phyloP scores from a whole-genome alignment of 2,888 invertebrate genomes.

The Cyclophora punctaria region DNA sequence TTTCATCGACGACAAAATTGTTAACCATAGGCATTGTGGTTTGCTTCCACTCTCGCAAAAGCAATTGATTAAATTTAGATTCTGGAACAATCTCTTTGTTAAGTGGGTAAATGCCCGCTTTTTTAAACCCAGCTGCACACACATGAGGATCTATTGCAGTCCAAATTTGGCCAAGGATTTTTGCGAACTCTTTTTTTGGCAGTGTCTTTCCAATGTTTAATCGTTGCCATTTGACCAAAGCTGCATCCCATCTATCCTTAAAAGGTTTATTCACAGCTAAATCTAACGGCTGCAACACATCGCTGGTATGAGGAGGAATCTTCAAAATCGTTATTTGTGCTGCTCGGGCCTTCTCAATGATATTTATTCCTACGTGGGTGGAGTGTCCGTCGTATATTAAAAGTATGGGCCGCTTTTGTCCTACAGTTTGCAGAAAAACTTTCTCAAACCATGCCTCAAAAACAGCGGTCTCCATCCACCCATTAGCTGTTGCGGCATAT shows the following conservation, averaged over 20 bases:
- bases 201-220: slow-evolving; percentile 17
- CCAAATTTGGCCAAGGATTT: slow-evolving; percentile 20
- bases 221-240: slow-evolving; percentile 23
- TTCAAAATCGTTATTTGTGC: slow-evolving; percentile 12
- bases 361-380: slow-evolving; percentile 13
- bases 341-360: slow-evolving; percentile 7
- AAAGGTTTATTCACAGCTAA: slow-evolving; percentile 24
- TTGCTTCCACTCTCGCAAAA: too few relatives aligned
- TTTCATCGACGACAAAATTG: too few relatives aligned
- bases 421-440: too few relatives aligned
- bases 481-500: slow-evolving; percentile 15
- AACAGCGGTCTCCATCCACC: slow-evolving; percentile 27
- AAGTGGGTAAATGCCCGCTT: slow-evolving; percentile 21
- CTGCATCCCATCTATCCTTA: slow-evolving; percentile 22
- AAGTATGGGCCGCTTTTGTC: too few relatives aligned
- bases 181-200: slow-evolving; percentile 20
- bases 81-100: slow-evolving; percentile 15
- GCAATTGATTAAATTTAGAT: slow-evolving; percentile 7
- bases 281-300: slow-evolving; percentile 21
- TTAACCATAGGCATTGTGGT: too few relatives aligned
- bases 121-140: slow-evolving; percentile 14
- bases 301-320: slow-evolving; percentile 17
- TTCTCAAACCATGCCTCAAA: too few relatives aligned
- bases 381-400: slow-evolving; percentile 16
- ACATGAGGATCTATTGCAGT: slow-evolving; percentile 13